phyloP scores from a whole-genome alignment of 2,888 invertebrate genomes.

The Neoascia interrupta region DNA sequence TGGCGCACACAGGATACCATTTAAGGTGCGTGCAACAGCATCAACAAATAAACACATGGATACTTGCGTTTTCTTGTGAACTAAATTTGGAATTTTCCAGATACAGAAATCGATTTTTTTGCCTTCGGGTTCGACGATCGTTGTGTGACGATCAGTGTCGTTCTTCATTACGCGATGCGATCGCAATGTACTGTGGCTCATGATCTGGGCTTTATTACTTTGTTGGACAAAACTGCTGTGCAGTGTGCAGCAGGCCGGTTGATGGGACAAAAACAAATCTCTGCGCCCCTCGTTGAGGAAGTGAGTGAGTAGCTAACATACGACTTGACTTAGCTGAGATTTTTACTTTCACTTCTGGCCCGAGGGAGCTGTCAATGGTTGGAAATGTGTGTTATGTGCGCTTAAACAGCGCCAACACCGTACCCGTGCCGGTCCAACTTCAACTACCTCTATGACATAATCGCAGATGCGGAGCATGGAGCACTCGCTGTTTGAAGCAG shows the following conservation, averaged over 20 bases:
- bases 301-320: slow-evolving; percentile 51
- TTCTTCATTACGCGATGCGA: slow-evolving; percentile 13
- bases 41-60: slow-evolving; percentile 43
- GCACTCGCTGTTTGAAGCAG: background rate
- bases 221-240: no score
- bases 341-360: slow-evolving; percentile 68
- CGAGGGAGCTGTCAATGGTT: slow-evolving; percentile 67
- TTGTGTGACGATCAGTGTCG: no score
- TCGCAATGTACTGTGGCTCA: background rate
- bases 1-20: slow-evolving; percentile 67
- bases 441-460: slow-evolving; percentile 65
- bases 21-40: slow-evolving; percentile 66
- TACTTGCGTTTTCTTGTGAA: slow-evolving; percentile 59
- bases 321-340: slow-evolving; percentile 39
- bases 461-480: slow-evolving; percentile 50
- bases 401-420: background rate
- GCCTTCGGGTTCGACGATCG: slow-evolving; percentile 62
- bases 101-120: slow-evolving; percentile 56
- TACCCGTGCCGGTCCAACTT: slow-evolving; percentile 38
- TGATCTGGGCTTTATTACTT: slow-evolving; percentile 31
- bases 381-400: slow-evolving; percentile 37
- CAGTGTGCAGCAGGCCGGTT: no score
- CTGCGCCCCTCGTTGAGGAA: slow-evolving; percentile 60
- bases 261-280: background rate
- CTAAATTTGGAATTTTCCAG: slow-evolving; percentile 69